Conservation (phyloP, 2,113 vertebrate species). For the Salvelinus fontinalis region DNA sequence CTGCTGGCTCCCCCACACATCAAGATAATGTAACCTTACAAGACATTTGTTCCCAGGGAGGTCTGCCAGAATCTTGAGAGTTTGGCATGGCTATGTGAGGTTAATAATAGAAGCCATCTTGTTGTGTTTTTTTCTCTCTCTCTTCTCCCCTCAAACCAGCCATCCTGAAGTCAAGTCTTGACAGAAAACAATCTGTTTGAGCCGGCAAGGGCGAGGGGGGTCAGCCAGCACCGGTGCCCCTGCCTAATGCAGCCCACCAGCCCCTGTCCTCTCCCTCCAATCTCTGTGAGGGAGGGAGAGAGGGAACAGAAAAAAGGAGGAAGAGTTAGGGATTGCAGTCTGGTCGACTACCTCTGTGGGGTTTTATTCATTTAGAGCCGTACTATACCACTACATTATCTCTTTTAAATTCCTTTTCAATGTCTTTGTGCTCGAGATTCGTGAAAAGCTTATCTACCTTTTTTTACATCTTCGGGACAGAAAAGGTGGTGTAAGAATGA, state of each 20-base stretch:
- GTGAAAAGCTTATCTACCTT: too few relatives aligned
- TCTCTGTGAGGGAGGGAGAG: background rate
- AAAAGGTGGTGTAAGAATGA: too few relatives aligned
- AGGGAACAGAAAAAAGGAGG: background rate
- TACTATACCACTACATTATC: background rate
- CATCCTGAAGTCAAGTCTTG: slow-evolving; percentile 4
- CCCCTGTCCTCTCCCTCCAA: background rate
- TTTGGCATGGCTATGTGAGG: slow-evolving; percentile 28
- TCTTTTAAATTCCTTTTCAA: background rate
- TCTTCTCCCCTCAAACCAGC: background rate
- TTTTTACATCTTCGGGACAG: too few relatives aligned
- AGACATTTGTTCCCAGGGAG: slow-evolving; percentile 6
- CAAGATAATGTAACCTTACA: background rate
- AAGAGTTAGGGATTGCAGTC: background rate
- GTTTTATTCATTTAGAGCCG: background rate
- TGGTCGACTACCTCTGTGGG: background rate
- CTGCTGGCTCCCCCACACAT: background rate
- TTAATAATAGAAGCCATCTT: slow-evolving; percentile 18
- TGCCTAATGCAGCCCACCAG: background rate
- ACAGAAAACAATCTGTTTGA: slow-evolving; percentile 10
- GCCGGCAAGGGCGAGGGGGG: background rate
- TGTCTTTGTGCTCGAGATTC: too few relatives aligned
- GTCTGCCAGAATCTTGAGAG: slow-evolving; percentile 32
- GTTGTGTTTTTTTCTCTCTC: slow-evolving; percentile 12
- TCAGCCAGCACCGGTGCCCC: slow-evolving; percentile 17